Percentiles rank a stretch among this genome's conserved stretches.
Conservation (phyloP, 2,888 invertebrate species). For the Oscheius sp. region DNA sequence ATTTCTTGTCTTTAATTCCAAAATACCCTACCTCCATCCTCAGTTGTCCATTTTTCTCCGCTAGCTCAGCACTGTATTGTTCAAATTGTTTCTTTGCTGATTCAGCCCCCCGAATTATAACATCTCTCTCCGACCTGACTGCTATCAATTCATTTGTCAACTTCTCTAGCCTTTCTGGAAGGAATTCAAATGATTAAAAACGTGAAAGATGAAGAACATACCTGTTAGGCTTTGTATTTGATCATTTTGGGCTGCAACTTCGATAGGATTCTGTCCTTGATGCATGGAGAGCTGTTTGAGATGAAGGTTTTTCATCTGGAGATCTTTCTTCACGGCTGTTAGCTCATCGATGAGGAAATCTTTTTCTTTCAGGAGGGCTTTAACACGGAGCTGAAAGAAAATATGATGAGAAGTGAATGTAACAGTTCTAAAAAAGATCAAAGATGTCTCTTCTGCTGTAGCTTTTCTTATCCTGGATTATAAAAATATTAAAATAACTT, state of each 20-base stretch:
- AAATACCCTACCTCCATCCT: neutral
- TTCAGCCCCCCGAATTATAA: constrained; percentile 35
- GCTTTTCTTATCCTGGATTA: too few relatives aligned
- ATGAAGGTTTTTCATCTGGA: constrained; percentile 58
- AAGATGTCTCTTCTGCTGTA: too few relatives aligned
- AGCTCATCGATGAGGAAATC: constrained; percentile 46
- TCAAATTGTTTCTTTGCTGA: constrained; percentile 21
- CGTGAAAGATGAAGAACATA: neutral
- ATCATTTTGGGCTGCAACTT: neutral
- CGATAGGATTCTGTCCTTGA: constrained; percentile 1
- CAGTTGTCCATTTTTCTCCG: constrained; percentile 14
- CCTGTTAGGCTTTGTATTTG: constrained; percentile 1
- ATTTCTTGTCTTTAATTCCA: neutral
- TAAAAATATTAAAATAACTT: too few relatives aligned
- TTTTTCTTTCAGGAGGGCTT: constrained; percentile 58
- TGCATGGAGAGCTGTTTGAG: constrained; percentile 49
- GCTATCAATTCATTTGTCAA: constrained; percentile 7
- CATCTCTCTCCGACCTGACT: constrained; percentile 30
- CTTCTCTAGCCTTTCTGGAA: constrained; percentile 19
- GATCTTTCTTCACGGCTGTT: constrained; percentile 41
- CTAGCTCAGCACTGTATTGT: constrained; percentile 8
- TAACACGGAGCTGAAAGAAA: constrained; percentile 53
- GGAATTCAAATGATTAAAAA: neutral
- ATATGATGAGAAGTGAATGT: neutral
- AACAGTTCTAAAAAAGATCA: neutral